A percentile compares a stretch with the other conserved stretches of the same genome.
Evolutionary conservation across 1,140 invertebrate species (phyloP).

Genomic region (Stenopsyche tienmushanensis): DNA sequence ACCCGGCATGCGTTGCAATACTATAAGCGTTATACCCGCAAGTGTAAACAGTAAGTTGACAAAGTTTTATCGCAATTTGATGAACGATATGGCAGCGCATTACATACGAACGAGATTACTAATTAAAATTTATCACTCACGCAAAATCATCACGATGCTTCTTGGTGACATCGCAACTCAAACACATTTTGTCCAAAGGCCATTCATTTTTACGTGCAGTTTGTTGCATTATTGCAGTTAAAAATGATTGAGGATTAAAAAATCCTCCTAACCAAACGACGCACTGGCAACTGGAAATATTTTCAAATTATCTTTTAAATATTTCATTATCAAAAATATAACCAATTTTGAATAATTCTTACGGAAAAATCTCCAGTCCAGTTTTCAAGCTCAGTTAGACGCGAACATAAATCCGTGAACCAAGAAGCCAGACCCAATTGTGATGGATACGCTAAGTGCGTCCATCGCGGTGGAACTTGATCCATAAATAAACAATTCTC

Average conservation of each 20-base stretch:
- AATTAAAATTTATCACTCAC: conserved; percentile 49
- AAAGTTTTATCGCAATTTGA: too few relatives aligned
- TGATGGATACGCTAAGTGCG: conserved; percentile 86
- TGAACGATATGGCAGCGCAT: too few relatives aligned
- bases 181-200: conserved; percentile 93
- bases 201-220: conserved; percentile 94
- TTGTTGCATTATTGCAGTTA: conserved; percentile 97
- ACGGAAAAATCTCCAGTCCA: conserved; percentile 56
- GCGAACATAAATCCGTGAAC: conserved; percentile 81
- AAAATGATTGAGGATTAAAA: conserved; percentile 95
- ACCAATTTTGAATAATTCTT: conserved; percentile 32
- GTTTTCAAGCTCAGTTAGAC: conserved; percentile 60
- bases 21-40: too few relatives aligned
- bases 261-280: conserved; percentile 92
- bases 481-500: conserved; percentile 85
- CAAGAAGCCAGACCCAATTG: conserved; percentile 78
- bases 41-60: too few relatives aligned
- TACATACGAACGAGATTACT: not conserved
- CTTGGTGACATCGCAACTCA: conserved; percentile 93
- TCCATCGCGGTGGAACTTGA: conserved; percentile 81
- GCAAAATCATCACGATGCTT: conserved; percentile 83
- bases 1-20: not conserved
- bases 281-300: conserved; percentile 64
- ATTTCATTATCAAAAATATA: not conserved
- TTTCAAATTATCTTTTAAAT: conserved; percentile 12